Evolutionary conservation across 2,888 invertebrate species (phyloP).

Genomic region (Bembecia ichneumoniformis): DNA sequence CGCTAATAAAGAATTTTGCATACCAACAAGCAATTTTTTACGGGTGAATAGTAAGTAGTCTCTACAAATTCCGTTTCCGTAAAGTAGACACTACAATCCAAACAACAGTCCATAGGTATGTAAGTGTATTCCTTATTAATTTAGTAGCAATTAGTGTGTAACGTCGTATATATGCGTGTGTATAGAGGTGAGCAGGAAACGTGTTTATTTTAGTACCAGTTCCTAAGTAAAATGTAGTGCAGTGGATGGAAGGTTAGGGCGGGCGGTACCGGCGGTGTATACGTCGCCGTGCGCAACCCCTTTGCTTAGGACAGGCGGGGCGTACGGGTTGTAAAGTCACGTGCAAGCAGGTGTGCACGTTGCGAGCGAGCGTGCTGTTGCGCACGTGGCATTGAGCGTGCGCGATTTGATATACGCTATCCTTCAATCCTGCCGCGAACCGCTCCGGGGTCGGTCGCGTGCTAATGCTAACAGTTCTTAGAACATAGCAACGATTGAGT

Average conservation of each 20-base stretch:
- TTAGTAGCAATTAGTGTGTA: too few species aligned
- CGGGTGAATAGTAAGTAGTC: too few species aligned
- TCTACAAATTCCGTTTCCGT: too few species aligned
- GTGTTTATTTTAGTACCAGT: too few species aligned
- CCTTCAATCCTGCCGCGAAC: constrained; percentile 56
- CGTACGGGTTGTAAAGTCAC: constrained; percentile 29
- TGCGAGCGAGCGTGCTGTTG: constrained; percentile 39
- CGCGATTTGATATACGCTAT: constrained; percentile 26
- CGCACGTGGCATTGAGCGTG: constrained; percentile 39
- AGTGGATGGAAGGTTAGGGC: neutral
- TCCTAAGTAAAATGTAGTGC: too few species aligned
- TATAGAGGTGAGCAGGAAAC: too few species aligned
- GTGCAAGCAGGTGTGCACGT: constrained; percentile 36
- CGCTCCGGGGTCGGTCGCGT: constrained; percentile 56
- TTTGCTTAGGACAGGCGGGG: constrained; percentile 9
- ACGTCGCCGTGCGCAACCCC: constrained; percentile 8
- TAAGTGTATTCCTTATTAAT: too few species aligned
- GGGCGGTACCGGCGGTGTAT: constrained; percentile 7
- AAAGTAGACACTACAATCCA: too few species aligned
- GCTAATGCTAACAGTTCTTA: constrained; percentile 14
- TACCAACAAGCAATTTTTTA: too few species aligned
- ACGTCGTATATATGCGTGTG: too few species aligned
- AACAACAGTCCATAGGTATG: too few species aligned
- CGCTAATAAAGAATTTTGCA: too few species aligned
- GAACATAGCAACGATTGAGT: constrained; percentile 36